phyloP scores from a whole-genome alignment of 2,113 vertebrate species.

The Dasyprocta punctata region DNA sequence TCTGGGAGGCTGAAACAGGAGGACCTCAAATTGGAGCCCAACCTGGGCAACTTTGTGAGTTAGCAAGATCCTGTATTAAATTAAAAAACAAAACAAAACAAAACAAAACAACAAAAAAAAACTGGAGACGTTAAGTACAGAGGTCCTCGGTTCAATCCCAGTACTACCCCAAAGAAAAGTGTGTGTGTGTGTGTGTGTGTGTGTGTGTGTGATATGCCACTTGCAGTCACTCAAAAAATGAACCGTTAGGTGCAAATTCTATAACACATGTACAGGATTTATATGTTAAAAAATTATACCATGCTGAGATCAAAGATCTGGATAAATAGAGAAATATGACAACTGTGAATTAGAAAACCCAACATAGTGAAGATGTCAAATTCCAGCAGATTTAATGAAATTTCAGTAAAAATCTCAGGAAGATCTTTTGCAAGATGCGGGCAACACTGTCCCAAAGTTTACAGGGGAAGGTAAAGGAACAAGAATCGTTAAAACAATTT shows the following conservation, averaged over 20 bases:
- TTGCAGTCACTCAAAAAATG: not conserved
- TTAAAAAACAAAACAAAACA: not conserved
- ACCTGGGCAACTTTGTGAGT: not conserved
- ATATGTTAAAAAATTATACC: not conserved
- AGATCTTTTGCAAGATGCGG: not conserved
- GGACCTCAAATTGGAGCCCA: not conserved
- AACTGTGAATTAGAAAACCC: not conserved
- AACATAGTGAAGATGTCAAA: not conserved
- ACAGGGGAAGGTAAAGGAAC: not conserved
- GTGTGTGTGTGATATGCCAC: not conserved
- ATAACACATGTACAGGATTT: not conserved
- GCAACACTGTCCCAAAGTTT: not conserved
- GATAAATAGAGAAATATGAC: not conserved
- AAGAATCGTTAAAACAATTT: not conserved
- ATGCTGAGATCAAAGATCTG: not conserved
- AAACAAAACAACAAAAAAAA: too few relatives aligned
- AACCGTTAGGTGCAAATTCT: not conserved
- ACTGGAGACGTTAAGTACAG: not conserved
- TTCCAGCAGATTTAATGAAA: not conserved
- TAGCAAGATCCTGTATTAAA: not conserved
- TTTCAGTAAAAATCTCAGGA: not conserved
- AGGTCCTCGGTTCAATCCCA: not conserved
- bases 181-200: not conserved
- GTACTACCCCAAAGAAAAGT: not conserved
- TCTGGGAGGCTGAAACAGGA: not conserved